phyloP scores from a whole-genome alignment of 2,888 invertebrate species.

The Sialis lutaria region DNA sequence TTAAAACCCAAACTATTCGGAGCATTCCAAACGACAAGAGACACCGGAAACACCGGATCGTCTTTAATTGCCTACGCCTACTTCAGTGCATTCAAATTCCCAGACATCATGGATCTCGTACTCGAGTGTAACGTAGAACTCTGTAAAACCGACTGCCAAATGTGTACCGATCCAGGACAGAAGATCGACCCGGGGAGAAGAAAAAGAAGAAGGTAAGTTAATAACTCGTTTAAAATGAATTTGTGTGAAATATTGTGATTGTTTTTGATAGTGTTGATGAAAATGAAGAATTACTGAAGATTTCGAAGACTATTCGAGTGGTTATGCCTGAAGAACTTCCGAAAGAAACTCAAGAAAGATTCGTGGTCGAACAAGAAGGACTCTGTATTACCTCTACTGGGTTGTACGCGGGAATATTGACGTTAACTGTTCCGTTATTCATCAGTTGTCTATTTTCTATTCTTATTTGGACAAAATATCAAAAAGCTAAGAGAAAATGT shows the following conservation, averaged over 20 bases:
- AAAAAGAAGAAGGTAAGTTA: conserved; percentile 20
- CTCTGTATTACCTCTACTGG: conserved; percentile 46
- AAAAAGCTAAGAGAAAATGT: conserved; percentile 1
- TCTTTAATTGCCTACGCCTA: conserved; percentile 60
- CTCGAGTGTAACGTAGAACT: conserved; percentile 69
- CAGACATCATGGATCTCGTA: conserved; percentile 66
- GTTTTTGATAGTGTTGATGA: conserved; percentile 22
- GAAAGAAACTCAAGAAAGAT: conserved; percentile 15
- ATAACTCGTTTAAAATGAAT: conserved; percentile 6
- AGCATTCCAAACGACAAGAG: conserved; percentile 62
- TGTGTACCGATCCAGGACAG: conserved; percentile 47
- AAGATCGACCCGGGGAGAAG: conserved; percentile 33
- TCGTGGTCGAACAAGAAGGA: conserved; percentile 17
- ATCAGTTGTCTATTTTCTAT: conserved; percentile 34
- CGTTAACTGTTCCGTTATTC: conserved; percentile 40
- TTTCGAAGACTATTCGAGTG: conserved; percentile 36
- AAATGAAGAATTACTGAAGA: conserved; percentile 33
- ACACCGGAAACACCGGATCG: conserved; percentile 54
- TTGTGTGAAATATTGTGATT: conserved; percentile 18
- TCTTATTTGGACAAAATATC: conserved; percentile 25
- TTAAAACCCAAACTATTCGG: conserved; percentile 65
- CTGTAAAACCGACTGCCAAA: conserved; percentile 62
- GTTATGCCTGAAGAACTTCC: conserved; percentile 48
- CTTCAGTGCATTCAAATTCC: conserved; percentile 72
- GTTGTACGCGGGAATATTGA: conserved; percentile 40